Conservation (phyloP, 2,113 vertebrate species). For the Solea solea region DNA sequence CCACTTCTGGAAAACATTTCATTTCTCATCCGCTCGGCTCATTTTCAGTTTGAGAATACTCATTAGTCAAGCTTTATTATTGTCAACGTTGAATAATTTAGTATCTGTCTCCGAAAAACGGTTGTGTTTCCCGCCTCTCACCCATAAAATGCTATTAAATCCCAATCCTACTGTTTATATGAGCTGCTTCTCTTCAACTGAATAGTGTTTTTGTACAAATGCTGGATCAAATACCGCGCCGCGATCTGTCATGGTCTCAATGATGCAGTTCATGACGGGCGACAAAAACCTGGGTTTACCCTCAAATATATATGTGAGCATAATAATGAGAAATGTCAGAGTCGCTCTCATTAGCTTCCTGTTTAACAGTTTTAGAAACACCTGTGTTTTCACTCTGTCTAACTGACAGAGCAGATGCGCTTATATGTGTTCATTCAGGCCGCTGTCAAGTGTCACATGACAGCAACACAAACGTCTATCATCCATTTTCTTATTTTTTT, state of each 20-base stretch:
- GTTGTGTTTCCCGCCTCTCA: not conserved
- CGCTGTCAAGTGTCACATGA: no score
- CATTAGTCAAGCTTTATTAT: not conserved
- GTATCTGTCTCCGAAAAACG: not conserved
- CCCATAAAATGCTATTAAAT: not conserved
- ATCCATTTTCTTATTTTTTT: no score
- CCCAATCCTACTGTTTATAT: no score
- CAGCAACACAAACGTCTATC: no score
- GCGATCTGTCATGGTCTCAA: no score
- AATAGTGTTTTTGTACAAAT: no score
- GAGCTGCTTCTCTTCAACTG: no score
- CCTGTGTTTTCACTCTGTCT: not conserved
- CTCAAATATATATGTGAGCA: no score
- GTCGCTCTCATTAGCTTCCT: no score
- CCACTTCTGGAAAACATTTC: not conserved
- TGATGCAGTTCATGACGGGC: no score
- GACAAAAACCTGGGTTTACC: no score
- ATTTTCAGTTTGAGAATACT: not conserved
- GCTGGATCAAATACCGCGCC: no score
- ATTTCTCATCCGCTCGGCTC: not conserved
- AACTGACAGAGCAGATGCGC: conserved; percentile 1
- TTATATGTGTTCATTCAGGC: not conserved
- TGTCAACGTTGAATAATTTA: not conserved
- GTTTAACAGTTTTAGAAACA: not conserved
- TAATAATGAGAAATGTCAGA: not conserved